phyloP scores from a whole-genome alignment of 2,113 vertebrate species.

The Chaenogobius annularis region DNA sequence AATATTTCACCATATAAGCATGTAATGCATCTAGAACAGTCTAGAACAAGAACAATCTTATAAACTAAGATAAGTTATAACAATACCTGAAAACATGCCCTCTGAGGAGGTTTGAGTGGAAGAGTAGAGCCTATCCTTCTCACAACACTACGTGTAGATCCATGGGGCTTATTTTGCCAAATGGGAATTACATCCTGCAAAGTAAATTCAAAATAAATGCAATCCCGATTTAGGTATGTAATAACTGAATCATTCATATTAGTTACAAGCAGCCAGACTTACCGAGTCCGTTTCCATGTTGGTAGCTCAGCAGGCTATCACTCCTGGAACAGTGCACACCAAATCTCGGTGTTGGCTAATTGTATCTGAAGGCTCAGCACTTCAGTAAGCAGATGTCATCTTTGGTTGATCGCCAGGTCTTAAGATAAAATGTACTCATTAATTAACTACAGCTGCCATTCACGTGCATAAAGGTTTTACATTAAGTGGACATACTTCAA shows the following conservation, averaged over 20 bases:
- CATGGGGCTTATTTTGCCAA: slow-evolving; percentile 97
- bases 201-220: not conserved
- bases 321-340: slow-evolving; percentile 37
- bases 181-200: slow-evolving; percentile 88
- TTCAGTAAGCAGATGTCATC: slow-evolving; percentile 60
- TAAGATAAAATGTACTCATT: slow-evolving; percentile 24
- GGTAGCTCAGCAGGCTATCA: slow-evolving; percentile 32
- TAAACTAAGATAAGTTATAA: not conserved
- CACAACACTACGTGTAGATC: slow-evolving; percentile 92
- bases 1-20: slow-evolving; percentile 15
- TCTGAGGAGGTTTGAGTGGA: slow-evolving; percentile 89
- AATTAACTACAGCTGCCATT: slow-evolving; percentile 40
- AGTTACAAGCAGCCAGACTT: slow-evolving; percentile 44
- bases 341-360: slow-evolving; percentile 15
- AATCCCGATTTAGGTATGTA: not conserved
- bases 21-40: not conserved
- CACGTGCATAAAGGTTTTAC: not conserved
- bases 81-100: slow-evolving; percentile 91
- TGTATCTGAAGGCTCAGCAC: slow-evolving; percentile 23
- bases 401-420: slow-evolving; percentile 16
- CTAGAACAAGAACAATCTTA: no score
- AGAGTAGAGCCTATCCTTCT: slow-evolving; percentile 94
- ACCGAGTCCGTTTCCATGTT: slow-evolving; percentile 87
- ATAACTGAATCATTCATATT: not conserved
- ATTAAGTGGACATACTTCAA: not conserved